Percentiles rank a stretch among this genome's conserved stretches.
Evolutionary conservation across 2,113 vertebrate species (phyloP).

Genomic region (Bucco capensis): DNA sequence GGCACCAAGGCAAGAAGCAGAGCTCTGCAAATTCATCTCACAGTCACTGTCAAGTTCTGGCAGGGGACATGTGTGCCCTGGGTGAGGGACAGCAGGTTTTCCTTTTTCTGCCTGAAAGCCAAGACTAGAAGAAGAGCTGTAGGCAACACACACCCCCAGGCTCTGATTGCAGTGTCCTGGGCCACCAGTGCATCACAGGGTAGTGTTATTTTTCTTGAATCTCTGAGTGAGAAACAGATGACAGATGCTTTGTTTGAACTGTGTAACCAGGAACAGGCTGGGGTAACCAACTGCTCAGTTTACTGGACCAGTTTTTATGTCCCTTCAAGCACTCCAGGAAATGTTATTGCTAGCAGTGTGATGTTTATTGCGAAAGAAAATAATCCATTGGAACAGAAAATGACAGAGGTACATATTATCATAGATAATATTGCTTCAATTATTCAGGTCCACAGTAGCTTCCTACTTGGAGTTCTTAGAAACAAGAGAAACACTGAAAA

Average conservation of each 20-base stretch:
- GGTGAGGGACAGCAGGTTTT: background rate
- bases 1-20: background rate
- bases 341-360: conserved; percentile 47
- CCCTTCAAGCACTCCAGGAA: conserved; percentile 53
- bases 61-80: background rate
- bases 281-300: conserved; percentile 3
- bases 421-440: conserved; percentile 59
- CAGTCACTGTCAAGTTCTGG: background rate
- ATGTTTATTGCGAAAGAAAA: conserved; percentile 5
- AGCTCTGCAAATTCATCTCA: background rate
- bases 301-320: background rate
- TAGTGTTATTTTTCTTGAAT: background rate
- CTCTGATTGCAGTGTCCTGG: background rate
- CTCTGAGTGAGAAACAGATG: conserved; percentile 20
- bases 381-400: background rate
- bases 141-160: background rate
- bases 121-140: background rate
- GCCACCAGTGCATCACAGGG: background rate
- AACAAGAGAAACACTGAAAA: conserved; percentile 6
- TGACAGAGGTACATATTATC: conserved; percentile 43
- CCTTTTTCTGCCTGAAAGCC: background rate
- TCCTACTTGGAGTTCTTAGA: conserved; percentile 13
- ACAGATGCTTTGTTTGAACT: conserved; percentile 18
- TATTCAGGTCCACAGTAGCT: background rate
- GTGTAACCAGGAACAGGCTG: background rate